These are phyloP conservation scores for Schlechtendalia chinensis DNA, from an alignment of 1,140 invertebrate genomes.

Conservation along the genomic window DNA sequence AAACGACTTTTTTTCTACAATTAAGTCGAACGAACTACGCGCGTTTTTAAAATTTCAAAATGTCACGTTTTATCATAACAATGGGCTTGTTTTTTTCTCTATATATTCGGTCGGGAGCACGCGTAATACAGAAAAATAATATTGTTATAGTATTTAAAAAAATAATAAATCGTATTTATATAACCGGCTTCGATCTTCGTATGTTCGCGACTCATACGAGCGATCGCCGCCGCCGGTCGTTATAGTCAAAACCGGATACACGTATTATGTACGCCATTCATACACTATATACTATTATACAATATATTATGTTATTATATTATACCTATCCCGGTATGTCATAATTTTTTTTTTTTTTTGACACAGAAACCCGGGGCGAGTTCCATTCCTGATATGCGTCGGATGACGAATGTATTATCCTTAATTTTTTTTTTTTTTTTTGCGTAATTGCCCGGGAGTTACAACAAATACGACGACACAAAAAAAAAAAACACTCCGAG, in stretches of 20 bases:
- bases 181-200: not conserved
- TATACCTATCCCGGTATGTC: not conserved
- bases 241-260: slow-evolving; percentile 30
- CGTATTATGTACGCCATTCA: not conserved
- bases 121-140: too few species aligned
- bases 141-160: too few species aligned
- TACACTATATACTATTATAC: slow-evolving; percentile 8
- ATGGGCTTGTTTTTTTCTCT: too few species aligned
- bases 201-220: not conserved
- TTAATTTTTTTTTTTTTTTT: not conserved
- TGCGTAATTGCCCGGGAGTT: slow-evolving; percentile 10
- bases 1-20: too few species aligned
- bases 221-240: not conserved
- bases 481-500: not conserved
- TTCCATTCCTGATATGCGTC: not conserved
- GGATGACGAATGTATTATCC: not conserved
- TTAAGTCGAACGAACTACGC: too few species aligned
- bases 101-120: too few species aligned
- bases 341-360: slow-evolving; percentile 25
- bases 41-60: too few species aligned
- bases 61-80: too few species aligned
- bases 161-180: too few species aligned
- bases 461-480: not conserved
- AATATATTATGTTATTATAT: not conserved
- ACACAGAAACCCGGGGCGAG: slow-evolving; percentile 22